Evolutionary conservation across 2,888 invertebrate species (phyloP).

Genomic region (Caenorhabditis becei): DNA sequence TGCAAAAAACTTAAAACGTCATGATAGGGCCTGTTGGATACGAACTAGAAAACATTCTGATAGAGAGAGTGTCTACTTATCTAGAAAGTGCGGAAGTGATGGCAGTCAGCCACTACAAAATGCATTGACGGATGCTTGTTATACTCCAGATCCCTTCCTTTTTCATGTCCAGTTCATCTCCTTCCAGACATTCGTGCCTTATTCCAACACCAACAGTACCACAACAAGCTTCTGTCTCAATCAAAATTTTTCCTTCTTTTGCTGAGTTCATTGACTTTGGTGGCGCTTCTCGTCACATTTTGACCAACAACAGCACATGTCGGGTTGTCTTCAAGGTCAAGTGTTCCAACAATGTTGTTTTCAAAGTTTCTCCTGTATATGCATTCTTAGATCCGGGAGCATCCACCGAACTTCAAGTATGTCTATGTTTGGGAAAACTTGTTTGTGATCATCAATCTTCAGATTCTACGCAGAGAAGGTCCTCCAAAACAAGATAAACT

Average conservation of each 20-base stretch:
- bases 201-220: conserved; percentile 47
- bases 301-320: conserved; percentile 69
- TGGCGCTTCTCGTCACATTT: conserved; percentile 69
- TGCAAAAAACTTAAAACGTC: too few relatives aligned
- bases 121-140: not conserved
- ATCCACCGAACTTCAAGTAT: conserved; percentile 63
- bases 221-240: conserved; percentile 56
- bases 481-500: conserved; percentile 69
- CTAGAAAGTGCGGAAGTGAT: too few relatives aligned
- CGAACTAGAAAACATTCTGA: too few relatives aligned
- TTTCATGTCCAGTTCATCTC: conserved; percentile 2
- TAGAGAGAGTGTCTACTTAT: too few relatives aligned
- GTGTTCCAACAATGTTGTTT: conserved; percentile 71
- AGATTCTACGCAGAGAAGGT: conserved; percentile 69
- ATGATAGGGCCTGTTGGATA: too few relatives aligned
- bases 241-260: conserved; percentile 68
- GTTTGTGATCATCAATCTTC: conserved; percentile 9
- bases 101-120: not conserved
- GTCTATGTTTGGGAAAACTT: not conserved
- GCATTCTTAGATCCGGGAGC: conserved; percentile 66
- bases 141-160: not conserved
- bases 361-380: conserved; percentile 70
- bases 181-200: conserved; percentile 45
- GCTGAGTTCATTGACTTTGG: conserved; percentile 74
- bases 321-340: conserved; percentile 72